Evolutionary conservation across 2,797 vertebrate genomes (phyloP).

Genomic region (Sebastes iracundus): DNA sequence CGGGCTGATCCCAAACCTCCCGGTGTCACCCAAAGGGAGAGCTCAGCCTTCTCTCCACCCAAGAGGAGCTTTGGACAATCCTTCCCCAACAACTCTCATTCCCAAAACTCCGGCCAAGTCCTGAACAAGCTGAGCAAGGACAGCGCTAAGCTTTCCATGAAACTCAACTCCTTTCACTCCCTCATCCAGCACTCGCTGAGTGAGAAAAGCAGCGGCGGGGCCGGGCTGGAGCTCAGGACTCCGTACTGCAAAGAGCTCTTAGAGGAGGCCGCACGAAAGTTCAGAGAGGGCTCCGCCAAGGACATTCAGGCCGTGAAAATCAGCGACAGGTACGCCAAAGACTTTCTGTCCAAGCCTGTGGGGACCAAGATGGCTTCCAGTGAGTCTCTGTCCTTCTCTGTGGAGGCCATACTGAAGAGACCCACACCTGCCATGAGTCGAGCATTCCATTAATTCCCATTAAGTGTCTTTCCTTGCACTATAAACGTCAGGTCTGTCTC

Average conservation of each 20-base stretch:
- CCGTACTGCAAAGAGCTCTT: slow-evolving; percentile 88
- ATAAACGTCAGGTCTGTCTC: slow-evolving; percentile 30
- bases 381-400: slow-evolving; percentile 94
- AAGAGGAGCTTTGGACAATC: slow-evolving; percentile 86
- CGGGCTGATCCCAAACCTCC: slow-evolving; percentile 66
- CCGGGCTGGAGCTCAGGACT: slow-evolving; percentile 81
- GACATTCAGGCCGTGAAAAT: slow-evolving; percentile 85
- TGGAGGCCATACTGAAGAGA: slow-evolving; percentile 95
- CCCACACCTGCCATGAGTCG: slow-evolving; percentile 86
- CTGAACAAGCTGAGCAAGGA: slow-evolving; percentile 89
- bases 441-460: slow-evolving; percentile 82
- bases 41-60: slow-evolving; percentile 93
- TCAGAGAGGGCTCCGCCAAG: slow-evolving; percentile 84
- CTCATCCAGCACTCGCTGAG: slow-evolving; percentile 88
- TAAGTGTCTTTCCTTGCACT: slow-evolving; percentile 51
- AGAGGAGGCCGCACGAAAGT: slow-evolving; percentile 90
- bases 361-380: slow-evolving; percentile 85
- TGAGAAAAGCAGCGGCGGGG: slow-evolving; percentile 76
- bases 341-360: slow-evolving; percentile 85
- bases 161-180: slow-evolving; percentile 89
- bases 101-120: slow-evolving; percentile 72
- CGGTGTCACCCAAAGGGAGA: slow-evolving; percentile 78
- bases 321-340: slow-evolving; percentile 85
- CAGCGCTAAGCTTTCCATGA: slow-evolving; percentile 84
- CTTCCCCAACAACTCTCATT: slow-evolving; percentile 71